phyloP scores from a whole-genome alignment of 2,797 vertebrate species.

The Takifugu ocellatus region DNA sequence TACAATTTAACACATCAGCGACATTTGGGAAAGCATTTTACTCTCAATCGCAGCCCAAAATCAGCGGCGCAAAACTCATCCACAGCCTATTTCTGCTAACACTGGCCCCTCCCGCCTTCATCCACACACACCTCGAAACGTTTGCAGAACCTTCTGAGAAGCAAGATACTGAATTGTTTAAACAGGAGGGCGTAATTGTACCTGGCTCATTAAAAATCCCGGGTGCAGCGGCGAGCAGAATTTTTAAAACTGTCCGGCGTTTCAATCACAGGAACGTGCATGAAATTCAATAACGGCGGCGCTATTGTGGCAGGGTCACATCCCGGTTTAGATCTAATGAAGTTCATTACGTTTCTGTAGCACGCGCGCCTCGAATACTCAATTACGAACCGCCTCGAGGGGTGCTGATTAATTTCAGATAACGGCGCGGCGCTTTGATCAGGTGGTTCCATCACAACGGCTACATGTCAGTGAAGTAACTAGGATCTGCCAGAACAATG shows the following conservation, averaged over 20 bases:
- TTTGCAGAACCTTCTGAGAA: slow-evolving; percentile 5
- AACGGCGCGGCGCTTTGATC: slow-evolving; percentile 38
- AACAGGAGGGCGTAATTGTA: background rate
- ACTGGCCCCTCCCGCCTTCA: too few species aligned
- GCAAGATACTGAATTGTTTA: slow-evolving; percentile 13
- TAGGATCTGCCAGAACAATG: background rate
- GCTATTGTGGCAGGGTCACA: slow-evolving; percentile 40
- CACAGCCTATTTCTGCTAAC: background rate
- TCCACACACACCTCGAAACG: too few species aligned
- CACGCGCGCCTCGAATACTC: slow-evolving; percentile 28
- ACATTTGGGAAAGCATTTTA: too few species aligned
- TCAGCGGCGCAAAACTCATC: too few species aligned
- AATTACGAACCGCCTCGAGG: slow-evolving; percentile 31
- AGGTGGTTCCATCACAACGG: slow-evolving; percentile 34
- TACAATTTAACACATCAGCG: too few species aligned
- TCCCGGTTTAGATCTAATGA: slow-evolving; percentile 47
- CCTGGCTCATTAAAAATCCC: slow-evolving; percentile 19
- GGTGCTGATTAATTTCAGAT: slow-evolving; percentile 64
- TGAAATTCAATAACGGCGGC: slow-evolving; percentile 31
- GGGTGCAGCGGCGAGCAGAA: slow-evolving; percentile 11
- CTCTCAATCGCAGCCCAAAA: too few species aligned
- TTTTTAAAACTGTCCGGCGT: slow-evolving; percentile 18
- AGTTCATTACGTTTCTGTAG: slow-evolving; percentile 48
- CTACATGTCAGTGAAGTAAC: slow-evolving; percentile 25
- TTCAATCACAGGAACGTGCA: slow-evolving; percentile 15